Percentiles rank a stretch among this genome's conserved stretches.
Evolutionary conservation across 2,113 vertebrate genomes (phyloP).

Genomic region (Pardalotus punctatus): DNA sequence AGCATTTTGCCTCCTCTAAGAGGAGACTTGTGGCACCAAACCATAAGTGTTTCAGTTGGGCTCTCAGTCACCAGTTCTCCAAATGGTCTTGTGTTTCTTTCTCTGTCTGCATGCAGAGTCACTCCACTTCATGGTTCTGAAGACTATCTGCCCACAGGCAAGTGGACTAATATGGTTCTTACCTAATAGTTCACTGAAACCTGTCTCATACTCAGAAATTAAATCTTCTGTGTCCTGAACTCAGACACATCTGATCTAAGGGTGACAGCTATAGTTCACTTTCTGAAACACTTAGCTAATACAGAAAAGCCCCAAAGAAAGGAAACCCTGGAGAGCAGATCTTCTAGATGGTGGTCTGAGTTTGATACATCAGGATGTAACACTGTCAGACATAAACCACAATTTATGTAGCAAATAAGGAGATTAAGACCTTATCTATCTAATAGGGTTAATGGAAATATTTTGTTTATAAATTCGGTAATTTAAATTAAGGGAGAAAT

Average conservation of each 20-base stretch:
- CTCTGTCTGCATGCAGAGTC: fast-evolving
- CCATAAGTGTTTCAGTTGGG: background rate
- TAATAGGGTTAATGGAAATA: background rate
- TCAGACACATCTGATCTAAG: background rate
- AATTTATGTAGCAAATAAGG: background rate
- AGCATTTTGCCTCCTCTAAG: background rate
- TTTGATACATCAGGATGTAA: fast-evolving
- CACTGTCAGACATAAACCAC: background rate
- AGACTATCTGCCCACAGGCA: background rate
- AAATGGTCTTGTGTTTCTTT: background rate
- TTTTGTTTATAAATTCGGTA: background rate
- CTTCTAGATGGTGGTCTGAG: too few relatives aligned
- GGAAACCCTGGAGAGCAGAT: background rate
- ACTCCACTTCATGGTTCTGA: background rate
- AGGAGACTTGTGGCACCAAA: background rate
- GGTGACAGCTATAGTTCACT: background rate
- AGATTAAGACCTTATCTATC: background rate
- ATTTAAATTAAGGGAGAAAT: background rate
- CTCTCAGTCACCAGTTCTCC: background rate
- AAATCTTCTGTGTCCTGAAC: background rate
- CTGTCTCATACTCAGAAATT: background rate
- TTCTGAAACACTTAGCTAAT: background rate
- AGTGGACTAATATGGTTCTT: background rate
- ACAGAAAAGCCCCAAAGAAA: background rate
- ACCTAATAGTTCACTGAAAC: background rate